Base-by-base conservation (phyloP, 1,140 invertebrate species). In the Drosophila quadrilineata region DNA sequence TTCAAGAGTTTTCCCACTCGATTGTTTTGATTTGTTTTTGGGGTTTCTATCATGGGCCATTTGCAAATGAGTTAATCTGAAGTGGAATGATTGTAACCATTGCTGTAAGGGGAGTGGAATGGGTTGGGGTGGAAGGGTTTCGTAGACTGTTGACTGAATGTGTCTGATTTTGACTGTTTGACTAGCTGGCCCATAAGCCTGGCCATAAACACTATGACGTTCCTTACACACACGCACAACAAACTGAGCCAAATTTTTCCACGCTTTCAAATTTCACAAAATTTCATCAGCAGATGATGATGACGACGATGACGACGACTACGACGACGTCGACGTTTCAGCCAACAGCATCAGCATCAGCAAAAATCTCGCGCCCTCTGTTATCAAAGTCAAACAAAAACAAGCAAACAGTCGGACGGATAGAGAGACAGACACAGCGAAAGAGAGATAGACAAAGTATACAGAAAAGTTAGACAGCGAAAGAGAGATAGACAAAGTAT, bases 371-470 rank as follows among this genome's bases (percentile, higher is more conserved):
- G 26, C 75, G 54, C 41, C 17, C 57, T 22, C 49, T 53, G 59
- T 77, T 82, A 82, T 82, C 77, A 73, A 73, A 82, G 73, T 59
- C 58, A 84, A 82, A 82, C 70, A 80, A 43, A 75, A 59, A 24
- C 54, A 58, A 41, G 40, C 41, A 19, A 29, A 58, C 28, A 19
- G 14, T 24, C 28, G 21, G 46, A 46, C 38, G 62, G 22, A 35
- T 12, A 31, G 17, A 56, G 6, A 29, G 4, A 10, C 38, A 28
- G 49, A 45, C 1, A 45, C 6, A 21, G 3, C 14, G 29, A 38
- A 3, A 19, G 24, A 24, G 8, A 36, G 17, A 38, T 8, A 16
- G 16, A 17, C 67, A 41, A n/a, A 12, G n/a, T n/a, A n/a, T n/a
- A n/a, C n/a, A n/a, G n/a, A n/a, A n/a, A 0, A 31, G n/a, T 9